These are phyloP conservation scores for Lerema accius DNA, from an alignment of 1,140 invertebrate species.

Conservation along the genomic window DNA sequence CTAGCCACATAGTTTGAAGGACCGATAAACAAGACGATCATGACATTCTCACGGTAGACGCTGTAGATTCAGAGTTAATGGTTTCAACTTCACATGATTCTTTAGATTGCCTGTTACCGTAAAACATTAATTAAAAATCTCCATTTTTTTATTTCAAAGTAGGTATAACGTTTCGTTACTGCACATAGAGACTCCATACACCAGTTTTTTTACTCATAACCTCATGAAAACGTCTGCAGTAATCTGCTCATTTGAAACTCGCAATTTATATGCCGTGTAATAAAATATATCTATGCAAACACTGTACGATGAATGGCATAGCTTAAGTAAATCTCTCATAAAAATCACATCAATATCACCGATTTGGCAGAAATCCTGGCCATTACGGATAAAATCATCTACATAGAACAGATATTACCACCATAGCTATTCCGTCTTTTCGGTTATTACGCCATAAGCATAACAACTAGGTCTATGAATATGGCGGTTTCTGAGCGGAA, in stretches of 20 bases:
- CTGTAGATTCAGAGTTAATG: no score
- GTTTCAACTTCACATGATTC: no score
- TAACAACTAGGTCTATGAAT: constrained; percentile 5
- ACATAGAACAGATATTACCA: constrained; percentile 14
- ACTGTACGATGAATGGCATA: not conserved
- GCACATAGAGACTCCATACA: no score
- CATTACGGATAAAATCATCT: constrained; percentile 8
- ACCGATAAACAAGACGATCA: no score
- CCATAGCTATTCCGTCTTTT: constrained; percentile 12
- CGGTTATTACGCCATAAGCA: constrained; percentile 6
- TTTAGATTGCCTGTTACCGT: no score
- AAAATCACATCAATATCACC: not conserved
- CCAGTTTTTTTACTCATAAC: no score
- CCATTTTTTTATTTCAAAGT: no score
- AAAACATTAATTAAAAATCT: no score
- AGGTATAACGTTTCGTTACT: no score
- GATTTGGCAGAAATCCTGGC: constrained; percentile 5
- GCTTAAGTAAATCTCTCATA: constrained; percentile 1
- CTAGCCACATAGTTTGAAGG: no score
- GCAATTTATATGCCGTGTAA: no score
- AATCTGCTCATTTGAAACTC: not conserved
- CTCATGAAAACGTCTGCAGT: not conserved
- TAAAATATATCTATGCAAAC: not conserved
- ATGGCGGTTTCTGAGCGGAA: constrained; percentile 10
- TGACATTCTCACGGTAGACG: no score